phyloP scores from a whole-genome alignment of 2,113 vertebrate species.

The Agapornis roseicollis region DNA sequence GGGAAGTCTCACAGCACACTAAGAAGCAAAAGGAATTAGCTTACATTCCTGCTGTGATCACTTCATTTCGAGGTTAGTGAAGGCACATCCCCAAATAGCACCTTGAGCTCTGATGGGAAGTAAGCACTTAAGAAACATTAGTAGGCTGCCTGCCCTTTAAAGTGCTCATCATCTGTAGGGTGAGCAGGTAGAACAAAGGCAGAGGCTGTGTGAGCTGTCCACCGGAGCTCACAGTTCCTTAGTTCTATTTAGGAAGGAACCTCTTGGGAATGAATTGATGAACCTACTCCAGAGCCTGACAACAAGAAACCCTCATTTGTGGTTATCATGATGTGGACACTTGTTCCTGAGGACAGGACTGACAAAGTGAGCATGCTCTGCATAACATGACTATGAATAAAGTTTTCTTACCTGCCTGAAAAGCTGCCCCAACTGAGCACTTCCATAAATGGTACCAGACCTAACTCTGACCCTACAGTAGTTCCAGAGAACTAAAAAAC shows the following conservation, averaged over 20 bases:
- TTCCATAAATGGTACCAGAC: background rate
- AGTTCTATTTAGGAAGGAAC: background rate
- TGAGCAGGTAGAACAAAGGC: background rate
- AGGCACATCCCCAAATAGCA: background rate
- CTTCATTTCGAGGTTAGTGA: background rate
- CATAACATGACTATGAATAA: background rate
- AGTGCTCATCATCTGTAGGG: background rate
- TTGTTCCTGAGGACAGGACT: background rate
- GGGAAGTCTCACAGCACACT: background rate
- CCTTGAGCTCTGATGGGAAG: background rate
- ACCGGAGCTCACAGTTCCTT: background rate
- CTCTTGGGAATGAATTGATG: background rate
- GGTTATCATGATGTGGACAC: background rate
- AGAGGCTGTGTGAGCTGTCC: background rate
- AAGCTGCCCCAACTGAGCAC: background rate
- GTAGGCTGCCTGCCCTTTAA: background rate
- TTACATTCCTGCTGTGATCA: background rate
- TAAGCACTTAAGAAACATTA: background rate
- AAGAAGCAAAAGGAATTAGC: background rate
- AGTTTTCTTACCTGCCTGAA: background rate
- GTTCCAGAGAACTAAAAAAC: background rate
- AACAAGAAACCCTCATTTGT: background rate
- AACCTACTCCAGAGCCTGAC: background rate
- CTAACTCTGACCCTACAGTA: background rate
- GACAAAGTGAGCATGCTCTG: background rate